Base-by-base conservation (phyloP, 2,888 invertebrate genomes). In the Hipparchia semele region DNA sequence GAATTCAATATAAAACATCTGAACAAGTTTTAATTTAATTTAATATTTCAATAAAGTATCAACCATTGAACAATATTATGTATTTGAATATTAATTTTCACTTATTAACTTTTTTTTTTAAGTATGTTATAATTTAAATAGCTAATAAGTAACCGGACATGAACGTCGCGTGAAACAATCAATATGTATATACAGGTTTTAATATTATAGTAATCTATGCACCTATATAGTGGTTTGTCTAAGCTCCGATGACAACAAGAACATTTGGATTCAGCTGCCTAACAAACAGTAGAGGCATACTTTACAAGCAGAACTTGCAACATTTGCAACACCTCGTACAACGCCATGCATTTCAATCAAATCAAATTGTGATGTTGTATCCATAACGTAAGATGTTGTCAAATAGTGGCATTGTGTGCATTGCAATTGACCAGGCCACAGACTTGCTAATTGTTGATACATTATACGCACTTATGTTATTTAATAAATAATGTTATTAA, bases 161-260 rank as follows among this genome's bases (percentile, higher is more conserved):
- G 78, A 77, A 73, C 62, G 73, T 75, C 75, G 78, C 82, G 78
- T 79, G 77, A 70, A 77, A 74, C 76, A 81, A 83, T 83, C 86
- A 83, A 84, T 86, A 84, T 84, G 84, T 86, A 87, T 86, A 87
- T 81, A 82, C 80, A 83, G 70, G 75, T 78, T 60, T 76, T 77
- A 72, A 68, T 77, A 76, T 39, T 77, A 76, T 39, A 59, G 33
- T 79, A 77, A 81, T 81, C 80, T 84, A 85, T 85, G 86, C 84
- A 89, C 83, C 82, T 81, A 49, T 49, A 49, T 49, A 85, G 83
- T 82, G 85, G 86, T 81, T 78, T 80, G 78, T 76, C 77, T 73
- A 79, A 79, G 79, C 83, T 77, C 77, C 75, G 79, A 81, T 61
- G 61, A 45, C 76, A 79, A 80, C 81, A 80, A 76, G 80, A 79